Percentiles rank a stretch among this genome's conserved stretches.
phyloP scores from a whole-genome alignment of 2,797 vertebrate species.

The Setipinna tenuifilis region DNA sequence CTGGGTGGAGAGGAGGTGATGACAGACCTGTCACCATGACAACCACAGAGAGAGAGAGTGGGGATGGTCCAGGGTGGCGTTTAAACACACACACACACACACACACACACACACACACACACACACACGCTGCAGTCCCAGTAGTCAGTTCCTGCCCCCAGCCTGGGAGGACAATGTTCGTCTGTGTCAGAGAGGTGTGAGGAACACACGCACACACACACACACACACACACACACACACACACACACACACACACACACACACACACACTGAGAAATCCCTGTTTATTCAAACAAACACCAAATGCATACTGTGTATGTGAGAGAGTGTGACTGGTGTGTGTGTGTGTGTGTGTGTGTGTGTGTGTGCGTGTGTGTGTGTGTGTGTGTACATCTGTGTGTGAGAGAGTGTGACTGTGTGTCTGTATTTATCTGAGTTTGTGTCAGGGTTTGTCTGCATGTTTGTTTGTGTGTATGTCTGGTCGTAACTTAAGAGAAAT shows the following conservation, averaged over 20 bases:
- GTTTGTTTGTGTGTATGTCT: neutral
- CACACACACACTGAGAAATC: neutral
- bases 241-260: neutral
- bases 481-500: neutral
- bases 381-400: neutral
- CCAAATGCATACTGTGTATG: too few species aligned
- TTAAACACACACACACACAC: slow-evolving; percentile 1
- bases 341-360: too few species aligned
- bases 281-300: too few species aligned
- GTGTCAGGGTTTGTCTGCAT: neutral
- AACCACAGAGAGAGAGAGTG: neutral
- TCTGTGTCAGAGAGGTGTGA: neutral
- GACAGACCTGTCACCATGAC: neutral
- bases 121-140: neutral
- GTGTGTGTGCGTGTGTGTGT: slow-evolving; percentile 5
- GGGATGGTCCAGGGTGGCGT: neutral
- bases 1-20: neutral
- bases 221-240: slow-evolving; percentile 24
- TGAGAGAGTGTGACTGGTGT: too few species aligned
- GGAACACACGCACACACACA: neutral
- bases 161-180: neutral
- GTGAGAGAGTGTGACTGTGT: neutral
- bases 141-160: neutral
- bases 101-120: neutral
- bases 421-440: too few species aligned